Percentiles rank a stretch among this genome's conserved stretches.
Evolutionary conservation across 1,140 invertebrate species (phyloP).

Genomic region (Reticulitermes speratus): DNA sequence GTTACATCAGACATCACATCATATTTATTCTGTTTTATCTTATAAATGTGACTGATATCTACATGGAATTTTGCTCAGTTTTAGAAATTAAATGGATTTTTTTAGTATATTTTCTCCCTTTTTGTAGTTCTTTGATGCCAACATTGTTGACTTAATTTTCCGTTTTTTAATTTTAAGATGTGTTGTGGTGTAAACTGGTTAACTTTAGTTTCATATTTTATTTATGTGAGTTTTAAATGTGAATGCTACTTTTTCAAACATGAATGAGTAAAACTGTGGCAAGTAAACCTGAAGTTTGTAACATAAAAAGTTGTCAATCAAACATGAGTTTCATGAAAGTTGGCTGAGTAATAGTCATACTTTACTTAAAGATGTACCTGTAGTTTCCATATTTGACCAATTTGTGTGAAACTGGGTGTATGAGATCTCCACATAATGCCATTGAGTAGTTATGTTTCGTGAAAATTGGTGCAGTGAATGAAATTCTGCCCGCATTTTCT

Average conservation of each 20-base stretch:
- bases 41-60: background rate
- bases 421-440: too few species aligned
- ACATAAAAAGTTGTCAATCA: background rate
- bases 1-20: background rate
- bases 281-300: background rate
- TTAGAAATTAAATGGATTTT: background rate
- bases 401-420: too few species aligned
- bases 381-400: too few species aligned
- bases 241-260: background rate
- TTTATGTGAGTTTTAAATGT: background rate
- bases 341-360: too few species aligned
- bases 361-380: too few species aligned
- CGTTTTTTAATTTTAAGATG: background rate
- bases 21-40: background rate
- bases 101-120: background rate
- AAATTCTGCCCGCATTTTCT: too few species aligned
- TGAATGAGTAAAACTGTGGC: background rate
- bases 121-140: background rate
- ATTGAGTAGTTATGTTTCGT: too few species aligned
- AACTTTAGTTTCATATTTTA: background rate
- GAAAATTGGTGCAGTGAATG: too few species aligned
- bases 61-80: background rate
- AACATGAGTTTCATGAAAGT: too few species aligned
- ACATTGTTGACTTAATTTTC: background rate
- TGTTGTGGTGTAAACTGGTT: background rate